Evolutionary conservation across 2,113 vertebrate genomes (phyloP).

Genomic region (Nanorana parkeri): DNA sequence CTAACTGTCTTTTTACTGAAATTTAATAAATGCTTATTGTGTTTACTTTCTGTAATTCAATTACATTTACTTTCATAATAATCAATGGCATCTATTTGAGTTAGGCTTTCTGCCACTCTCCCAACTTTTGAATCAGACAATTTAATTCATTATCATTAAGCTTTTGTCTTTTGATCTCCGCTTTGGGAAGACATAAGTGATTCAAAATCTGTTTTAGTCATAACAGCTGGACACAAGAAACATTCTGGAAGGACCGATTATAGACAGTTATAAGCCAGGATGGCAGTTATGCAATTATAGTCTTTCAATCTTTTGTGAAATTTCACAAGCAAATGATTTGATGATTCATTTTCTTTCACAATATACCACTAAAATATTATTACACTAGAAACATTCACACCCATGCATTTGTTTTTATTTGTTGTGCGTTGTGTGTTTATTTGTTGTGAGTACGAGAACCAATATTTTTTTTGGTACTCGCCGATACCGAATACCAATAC

Average conservation of each 20-base stretch:
- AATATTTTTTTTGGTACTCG: no score
- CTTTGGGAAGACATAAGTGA: slow-evolving; percentile 67
- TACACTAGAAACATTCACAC: no score
- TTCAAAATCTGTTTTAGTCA: slow-evolving; percentile 66
- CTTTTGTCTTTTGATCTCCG: slow-evolving; percentile 66
- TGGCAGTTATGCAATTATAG: slow-evolving; percentile 64
- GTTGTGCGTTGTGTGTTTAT: background rate
- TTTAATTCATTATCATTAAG: slow-evolving; percentile 83
- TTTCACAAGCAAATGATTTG: background rate
- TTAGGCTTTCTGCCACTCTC: slow-evolving; percentile 72
- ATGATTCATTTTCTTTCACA: background rate
- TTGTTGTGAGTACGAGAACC: no score
- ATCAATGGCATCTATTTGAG: slow-evolving; percentile 68
- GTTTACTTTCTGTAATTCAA: slow-evolving; percentile 79
- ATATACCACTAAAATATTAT: no score
- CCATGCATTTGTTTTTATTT: no score
- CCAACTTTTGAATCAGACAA: slow-evolving; percentile 71
- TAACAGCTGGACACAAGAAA: slow-evolving; percentile 61
- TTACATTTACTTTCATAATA: slow-evolving; percentile 74
- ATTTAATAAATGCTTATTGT: slow-evolving; percentile 79
- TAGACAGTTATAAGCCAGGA: slow-evolving; percentile 60
- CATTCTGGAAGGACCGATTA: slow-evolving; percentile 68
- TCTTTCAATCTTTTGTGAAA: slow-evolving; percentile 47
- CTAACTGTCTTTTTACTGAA: slow-evolving; percentile 74
- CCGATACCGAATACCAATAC: no score